A percentile compares a stretch with the other conserved stretches of the same genome.
These are phyloP conservation scores for Chloroclystis v-ata DNA, from an alignment of 2,888 invertebrate genomes.

Conservation along the genomic window DNA sequence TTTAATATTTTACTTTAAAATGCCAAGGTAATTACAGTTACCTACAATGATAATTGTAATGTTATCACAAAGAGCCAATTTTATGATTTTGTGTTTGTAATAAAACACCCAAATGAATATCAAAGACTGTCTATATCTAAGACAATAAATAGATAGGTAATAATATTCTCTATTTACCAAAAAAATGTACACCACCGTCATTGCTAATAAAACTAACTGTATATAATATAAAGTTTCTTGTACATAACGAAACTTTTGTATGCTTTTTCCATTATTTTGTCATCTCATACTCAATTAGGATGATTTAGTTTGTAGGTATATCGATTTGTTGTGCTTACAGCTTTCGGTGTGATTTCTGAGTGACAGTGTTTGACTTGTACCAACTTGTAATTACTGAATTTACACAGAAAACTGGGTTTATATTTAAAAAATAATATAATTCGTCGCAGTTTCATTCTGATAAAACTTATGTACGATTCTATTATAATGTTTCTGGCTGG, in stretches of 20 bases:
- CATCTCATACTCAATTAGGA: slow-evolving; percentile 30
- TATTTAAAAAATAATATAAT: neutral
- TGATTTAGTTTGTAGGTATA: slow-evolving; percentile 22
- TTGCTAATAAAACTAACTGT: slow-evolving; percentile 38
- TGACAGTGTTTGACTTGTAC: slow-evolving; percentile 18
- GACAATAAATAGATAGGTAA: slow-evolving; percentile 7
- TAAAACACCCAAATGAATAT: neutral
- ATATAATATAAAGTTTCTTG: slow-evolving; percentile 48
- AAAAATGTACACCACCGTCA: slow-evolving; percentile 17
- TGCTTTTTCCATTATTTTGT: slow-evolving; percentile 41
- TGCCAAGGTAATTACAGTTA: too few relatives aligned
- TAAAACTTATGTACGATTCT: neutral
- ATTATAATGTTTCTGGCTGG: neutral
- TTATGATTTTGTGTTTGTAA: too few relatives aligned
- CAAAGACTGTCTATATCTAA: neutral
- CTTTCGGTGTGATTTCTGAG: slow-evolving; percentile 32
- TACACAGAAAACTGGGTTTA: slow-evolving; percentile 2
- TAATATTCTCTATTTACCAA: neutral
- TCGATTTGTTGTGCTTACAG: slow-evolving; percentile 33
- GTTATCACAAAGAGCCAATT: too few relatives aligned
- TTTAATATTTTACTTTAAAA: too few relatives aligned
- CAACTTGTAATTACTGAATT: neutral
- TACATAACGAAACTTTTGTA: slow-evolving; percentile 54
- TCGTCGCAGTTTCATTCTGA: neutral
- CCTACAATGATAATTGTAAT: too few relatives aligned